A percentile compares a stretch with the other conserved stretches of the same genome.
These are phyloP conservation scores for Eupeodes latifasciatus DNA, from an alignment of 2,888 invertebrate genomes.

Conservation along the genomic window DNA sequence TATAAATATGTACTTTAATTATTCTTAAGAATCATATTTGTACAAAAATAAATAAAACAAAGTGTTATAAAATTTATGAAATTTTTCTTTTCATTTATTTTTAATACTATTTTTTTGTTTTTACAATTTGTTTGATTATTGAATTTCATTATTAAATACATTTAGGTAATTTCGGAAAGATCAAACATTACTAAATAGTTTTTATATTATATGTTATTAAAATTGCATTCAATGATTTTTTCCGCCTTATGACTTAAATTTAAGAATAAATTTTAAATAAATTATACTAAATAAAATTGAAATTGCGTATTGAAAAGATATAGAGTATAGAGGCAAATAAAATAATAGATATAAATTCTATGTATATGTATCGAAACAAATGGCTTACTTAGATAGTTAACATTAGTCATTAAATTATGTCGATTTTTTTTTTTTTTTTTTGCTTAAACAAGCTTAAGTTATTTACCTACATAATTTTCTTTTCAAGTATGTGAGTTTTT, in stretches of 20 bases:
- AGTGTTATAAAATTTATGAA: conserved; percentile 68
- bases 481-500: conserved; percentile 8
- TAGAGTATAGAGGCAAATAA: conserved; percentile 1
- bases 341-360: conserved; percentile 27
- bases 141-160: conserved; percentile 46
- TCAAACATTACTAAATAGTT: conserved; percentile 24
- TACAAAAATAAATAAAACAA: conserved; percentile 14
- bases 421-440: neutral
- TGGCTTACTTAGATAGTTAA: conserved; percentile 43
- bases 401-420: conserved; percentile 17
- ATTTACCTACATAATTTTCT: neutral
- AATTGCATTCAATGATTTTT: conserved; percentile 43
- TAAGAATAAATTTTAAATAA: conserved; percentile 60
- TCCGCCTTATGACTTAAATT: conserved; percentile 41
- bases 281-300: conserved; percentile 67
- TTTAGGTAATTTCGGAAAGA: conserved; percentile 20
- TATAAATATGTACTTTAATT: too few relatives aligned
- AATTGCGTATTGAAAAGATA: conserved; percentile 25
- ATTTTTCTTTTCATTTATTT: conserved; percentile 49
- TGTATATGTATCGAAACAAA: conserved; percentile 28
- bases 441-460: conserved; percentile 5
- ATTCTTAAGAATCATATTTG: neutral
- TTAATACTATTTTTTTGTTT: conserved; percentile 54
- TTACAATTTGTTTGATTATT: conserved; percentile 61
- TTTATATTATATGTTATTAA: conserved; percentile 31